A percentile compares a stretch with the other conserved stretches of the same genome.
phyloP scores from a whole-genome alignment of 1,140 invertebrate species.

The Drosophila insularis region DNA sequence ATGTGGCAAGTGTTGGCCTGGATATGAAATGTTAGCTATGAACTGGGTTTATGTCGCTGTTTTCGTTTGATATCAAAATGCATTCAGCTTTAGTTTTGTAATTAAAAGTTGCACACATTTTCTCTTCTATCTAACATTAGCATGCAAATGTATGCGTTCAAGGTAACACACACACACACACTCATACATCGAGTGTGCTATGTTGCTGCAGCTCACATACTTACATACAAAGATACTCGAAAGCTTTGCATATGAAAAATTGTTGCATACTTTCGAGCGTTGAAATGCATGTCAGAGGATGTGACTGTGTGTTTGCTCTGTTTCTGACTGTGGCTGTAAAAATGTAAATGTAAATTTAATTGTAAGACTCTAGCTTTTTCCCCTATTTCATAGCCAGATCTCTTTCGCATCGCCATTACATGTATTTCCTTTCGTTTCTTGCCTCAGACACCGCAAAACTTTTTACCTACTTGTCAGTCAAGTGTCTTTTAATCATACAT shows the following conservation, averaged over 20 bases:
- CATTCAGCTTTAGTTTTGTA: constrained; percentile 78
- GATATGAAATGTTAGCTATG: constrained; percentile 12
- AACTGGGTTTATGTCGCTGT: constrained; percentile 29
- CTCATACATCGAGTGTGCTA: no score
- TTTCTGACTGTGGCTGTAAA: constrained; percentile 37
- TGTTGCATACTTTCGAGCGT: constrained; percentile 71
- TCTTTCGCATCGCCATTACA: not conserved
- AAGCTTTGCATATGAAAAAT: constrained; percentile 45
- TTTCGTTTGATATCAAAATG: constrained; percentile 73
- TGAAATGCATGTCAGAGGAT: constrained; percentile 45
- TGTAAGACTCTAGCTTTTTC: constrained; percentile 38
- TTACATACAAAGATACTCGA: not conserved
- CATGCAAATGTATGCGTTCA: constrained; percentile 73
- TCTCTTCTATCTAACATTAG: constrained; percentile 57
- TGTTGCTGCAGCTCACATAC: not conserved
- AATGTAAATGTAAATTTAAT: constrained; percentile 71
- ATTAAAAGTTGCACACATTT: constrained; percentile 69
- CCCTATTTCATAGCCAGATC: not conserved
- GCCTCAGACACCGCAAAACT: not conserved
- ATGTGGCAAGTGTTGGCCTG: not conserved
- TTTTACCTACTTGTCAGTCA: constrained; percentile 5
- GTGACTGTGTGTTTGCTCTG: constrained; percentile 11
- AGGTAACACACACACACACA: constrained; percentile 40
- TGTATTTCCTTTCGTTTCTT: not conserved
- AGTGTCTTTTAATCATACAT: constrained; percentile 5